Percentiles rank a stretch among this genome's conserved stretches.
These are phyloP conservation scores for Sinhomidia bicolor DNA, from an alignment of 2,888 invertebrate genomes.

Conservation along the genomic window DNA sequence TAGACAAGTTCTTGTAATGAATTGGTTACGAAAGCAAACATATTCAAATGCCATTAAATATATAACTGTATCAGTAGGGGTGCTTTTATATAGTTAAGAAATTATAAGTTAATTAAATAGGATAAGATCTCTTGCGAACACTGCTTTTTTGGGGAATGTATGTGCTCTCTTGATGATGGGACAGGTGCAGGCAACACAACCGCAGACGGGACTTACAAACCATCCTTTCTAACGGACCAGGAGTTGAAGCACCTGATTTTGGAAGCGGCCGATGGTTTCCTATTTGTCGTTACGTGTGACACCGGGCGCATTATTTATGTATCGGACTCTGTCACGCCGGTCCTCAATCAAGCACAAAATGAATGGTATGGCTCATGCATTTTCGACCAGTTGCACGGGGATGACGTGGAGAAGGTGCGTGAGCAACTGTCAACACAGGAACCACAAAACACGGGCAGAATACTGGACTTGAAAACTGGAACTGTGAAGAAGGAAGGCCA, in stretches of 20 bases:
- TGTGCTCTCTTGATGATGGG: conserved; percentile 72
- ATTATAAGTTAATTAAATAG: not conserved
- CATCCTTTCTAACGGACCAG: conserved; percentile 99
- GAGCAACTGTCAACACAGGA: conserved; percentile 90
- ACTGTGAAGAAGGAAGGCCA: conserved; percentile 99
- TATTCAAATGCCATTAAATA: not conserved
- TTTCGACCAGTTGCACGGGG: conserved; percentile 98
- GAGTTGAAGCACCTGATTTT: conserved; percentile 99
- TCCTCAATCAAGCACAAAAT: conserved; percentile 95
- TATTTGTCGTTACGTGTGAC: conserved; percentile 98
- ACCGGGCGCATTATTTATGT: conserved; percentile 98
- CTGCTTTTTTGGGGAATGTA: conserved; percentile 76
- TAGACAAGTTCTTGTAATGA: not conserved
- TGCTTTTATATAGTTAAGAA: not conserved
- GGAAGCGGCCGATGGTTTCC: conserved; percentile 99
- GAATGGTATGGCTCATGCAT: conserved; percentile 99
- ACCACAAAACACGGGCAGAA: conserved; percentile 96
- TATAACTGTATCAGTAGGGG: not conserved
- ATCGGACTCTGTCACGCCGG: conserved; percentile 98
- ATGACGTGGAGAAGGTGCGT: conserved; percentile 95
- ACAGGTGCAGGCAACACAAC: conserved; percentile 98
- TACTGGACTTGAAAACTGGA: conserved; percentile 98
- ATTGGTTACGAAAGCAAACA: no score
- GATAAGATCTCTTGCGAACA: conserved; percentile 52
- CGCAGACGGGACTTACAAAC: conserved; percentile 98